Percentiles rank a stretch among this genome's conserved stretches.
phyloP scores from a whole-genome alignment of 1,140 invertebrate species.

The Ruditapes philippinarum region DNA sequence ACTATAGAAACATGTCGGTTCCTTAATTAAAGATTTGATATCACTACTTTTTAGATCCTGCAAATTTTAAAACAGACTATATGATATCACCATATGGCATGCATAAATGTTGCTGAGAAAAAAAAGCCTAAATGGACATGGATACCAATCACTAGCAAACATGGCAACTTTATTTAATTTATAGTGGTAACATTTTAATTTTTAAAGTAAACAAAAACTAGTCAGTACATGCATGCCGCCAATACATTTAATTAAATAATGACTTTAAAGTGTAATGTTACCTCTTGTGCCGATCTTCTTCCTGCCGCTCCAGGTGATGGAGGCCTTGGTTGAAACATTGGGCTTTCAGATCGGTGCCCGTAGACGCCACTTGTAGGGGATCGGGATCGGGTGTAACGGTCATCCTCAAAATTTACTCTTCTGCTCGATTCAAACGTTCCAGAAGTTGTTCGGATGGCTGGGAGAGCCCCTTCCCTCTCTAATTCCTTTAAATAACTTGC shows the following conservation, averaged over 20 bases:
- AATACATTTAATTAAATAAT: neutral
- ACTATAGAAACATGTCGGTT: too few relatives aligned
- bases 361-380: slow-evolving; percentile 12
- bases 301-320: slow-evolving; percentile 63
- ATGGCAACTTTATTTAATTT: too few relatives aligned
- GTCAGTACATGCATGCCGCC: slow-evolving; percentile 42
- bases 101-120: too few relatives aligned
- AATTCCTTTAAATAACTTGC: slow-evolving; percentile 71
- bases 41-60: too few relatives aligned
- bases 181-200: too few relatives aligned
- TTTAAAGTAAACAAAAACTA: slow-evolving; percentile 34
- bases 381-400: slow-evolving; percentile 23
- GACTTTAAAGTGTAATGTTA: slow-evolving; percentile 43
- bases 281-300: slow-evolving; percentile 64
- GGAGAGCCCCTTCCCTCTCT: slow-evolving; percentile 70
- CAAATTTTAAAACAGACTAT: too few relatives aligned
- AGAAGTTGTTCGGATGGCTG: slow-evolving; percentile 61
- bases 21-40: too few relatives aligned
- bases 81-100: too few relatives aligned
- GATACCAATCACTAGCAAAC: too few relatives aligned
- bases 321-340: slow-evolving; percentile 68
- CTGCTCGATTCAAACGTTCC: slow-evolving; percentile 32
- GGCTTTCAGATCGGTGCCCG: slow-evolving; percentile 24
- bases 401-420: slow-evolving; percentile 63
- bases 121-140: too few relatives aligned